Conservation (phyloP, 2,888 invertebrate genomes). For the Eustalomyia histrio region DNA sequence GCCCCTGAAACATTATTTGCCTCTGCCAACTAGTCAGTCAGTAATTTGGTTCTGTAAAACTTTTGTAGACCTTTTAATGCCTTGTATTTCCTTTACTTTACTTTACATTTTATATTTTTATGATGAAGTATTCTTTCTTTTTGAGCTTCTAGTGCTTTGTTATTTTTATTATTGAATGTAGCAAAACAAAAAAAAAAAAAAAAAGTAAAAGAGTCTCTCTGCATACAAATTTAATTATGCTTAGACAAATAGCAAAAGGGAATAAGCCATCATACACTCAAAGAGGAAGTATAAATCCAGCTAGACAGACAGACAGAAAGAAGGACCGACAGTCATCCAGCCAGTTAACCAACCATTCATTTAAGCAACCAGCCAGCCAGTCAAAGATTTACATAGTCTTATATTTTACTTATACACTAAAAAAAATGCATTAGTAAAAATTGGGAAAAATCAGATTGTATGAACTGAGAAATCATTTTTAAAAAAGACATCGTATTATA, state of each 20-base stretch:
- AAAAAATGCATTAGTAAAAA: too few species aligned
- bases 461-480: too few species aligned
- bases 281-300: slow-evolving; percentile 9
- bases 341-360: not conserved
- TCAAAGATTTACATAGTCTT: not conserved
- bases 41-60: slow-evolving; percentile 54
- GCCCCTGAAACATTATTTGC: slow-evolving; percentile 18
- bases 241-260: slow-evolving; percentile 49
- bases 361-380: not conserved
- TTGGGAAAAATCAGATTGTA: too few species aligned
- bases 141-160: slow-evolving; percentile 20
- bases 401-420: not conserved
- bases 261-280: slow-evolving; percentile 24
- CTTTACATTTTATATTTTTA: not conserved
- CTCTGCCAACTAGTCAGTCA: slow-evolving; percentile 42
- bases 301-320: not conserved
- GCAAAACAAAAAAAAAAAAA: too few species aligned
- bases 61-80: slow-evolving; percentile 41
- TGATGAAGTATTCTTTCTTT: slow-evolving; percentile 2
- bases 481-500: too few species aligned
- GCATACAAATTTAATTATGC: slow-evolving; percentile 50
- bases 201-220: slow-evolving; percentile 14
- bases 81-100: slow-evolving; percentile 1
- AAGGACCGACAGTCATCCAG: not conserved
- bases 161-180: slow-evolving; percentile 19